Evolutionary conservation across 2,888 invertebrate genomes (phyloP), one percentile per base, ranked within the genome.

Genomic region (Lasioglossum leucozonium): DNA sequence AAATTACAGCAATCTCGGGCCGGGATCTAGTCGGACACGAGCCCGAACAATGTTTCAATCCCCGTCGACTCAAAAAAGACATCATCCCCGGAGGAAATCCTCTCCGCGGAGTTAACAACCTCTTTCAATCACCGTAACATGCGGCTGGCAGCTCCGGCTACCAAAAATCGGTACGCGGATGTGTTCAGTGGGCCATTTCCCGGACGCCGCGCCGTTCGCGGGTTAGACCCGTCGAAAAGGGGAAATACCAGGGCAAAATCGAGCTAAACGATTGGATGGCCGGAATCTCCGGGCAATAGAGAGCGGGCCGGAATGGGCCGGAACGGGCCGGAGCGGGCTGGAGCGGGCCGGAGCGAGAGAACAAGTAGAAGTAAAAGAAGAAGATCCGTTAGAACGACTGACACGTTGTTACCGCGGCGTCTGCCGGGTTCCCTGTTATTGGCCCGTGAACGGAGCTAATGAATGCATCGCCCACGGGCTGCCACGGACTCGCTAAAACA

Each of bases 341-440:
- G 26, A 51, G 58, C 67, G 26, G 55, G 30, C 26, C 55, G 42
- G 44, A 74, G 77, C 62, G 67, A 55, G 51, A 69, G 78, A 84
- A 58, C 44, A 78, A 72, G 81, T 58, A 81, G 79, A 89, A 85
- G 75, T 42, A 81, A 77, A 87, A 89, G 87, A 91, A 86, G 88
- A 92, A 90, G 91, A 91, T 86, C 93, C 94, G 94, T 94, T 94
- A 94, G 91, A 87, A 93, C 91, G 90, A 93, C 93, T 94, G 93
- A 93, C 93, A 93, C 92, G 94, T 93, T 93, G 93, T 93, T 94
- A 91, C 93, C 89, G 90, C 84, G 91, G 91, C 91, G 91, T 92
- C 90, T 91, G 88, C 88, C 87, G 40, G 74, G 79, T 34, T 87
- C 91, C 91, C 92, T 92, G 91, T 92, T 93, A 92, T 93, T 93